A percentile compares a stretch with the other conserved stretches of the same genome.
Evolutionary conservation across 1,140 invertebrate species (phyloP).

Genomic region (Bombus terrestris): DNA sequence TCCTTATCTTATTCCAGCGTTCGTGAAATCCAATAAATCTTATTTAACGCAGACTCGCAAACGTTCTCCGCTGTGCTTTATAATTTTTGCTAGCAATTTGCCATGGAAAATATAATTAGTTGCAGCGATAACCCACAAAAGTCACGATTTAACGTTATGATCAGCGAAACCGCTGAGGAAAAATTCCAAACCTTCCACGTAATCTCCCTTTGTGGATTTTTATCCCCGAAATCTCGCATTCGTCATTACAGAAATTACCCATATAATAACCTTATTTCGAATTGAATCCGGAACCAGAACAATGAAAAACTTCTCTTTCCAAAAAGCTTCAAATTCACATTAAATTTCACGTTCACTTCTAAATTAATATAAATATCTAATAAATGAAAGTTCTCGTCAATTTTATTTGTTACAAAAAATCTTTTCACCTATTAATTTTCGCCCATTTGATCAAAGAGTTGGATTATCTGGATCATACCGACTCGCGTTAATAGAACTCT

Average conservation of each 20-base stretch:
- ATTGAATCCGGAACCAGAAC: not conserved
- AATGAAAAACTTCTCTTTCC: not conserved
- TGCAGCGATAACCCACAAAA: not conserved
- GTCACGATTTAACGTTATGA: not conserved
- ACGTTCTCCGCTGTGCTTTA: not conserved
- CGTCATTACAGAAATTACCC: not conserved
- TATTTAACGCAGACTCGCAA: not conserved
- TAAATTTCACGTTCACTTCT: too few species aligned
- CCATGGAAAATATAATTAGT: not conserved
- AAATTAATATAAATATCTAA: too few species aligned
- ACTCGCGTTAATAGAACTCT: not conserved
- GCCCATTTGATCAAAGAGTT: too few species aligned
- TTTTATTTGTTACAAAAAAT: too few species aligned
- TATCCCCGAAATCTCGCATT: not conserved
- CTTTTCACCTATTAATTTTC: too few species aligned
- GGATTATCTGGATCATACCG: not conserved
- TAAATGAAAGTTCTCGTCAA: too few species aligned
- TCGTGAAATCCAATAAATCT: not conserved
- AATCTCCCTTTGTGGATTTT: not conserved
- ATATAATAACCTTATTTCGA: not conserved
- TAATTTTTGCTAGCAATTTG: not conserved
- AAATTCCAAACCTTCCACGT: not conserved
- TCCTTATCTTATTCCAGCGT: not conserved
- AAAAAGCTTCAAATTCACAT: too few species aligned
- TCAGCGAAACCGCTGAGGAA: not conserved